Evolutionary conservation across 2,113 vertebrate genomes (phyloP).

Genomic region (Rhynchomys soricoides): DNA sequence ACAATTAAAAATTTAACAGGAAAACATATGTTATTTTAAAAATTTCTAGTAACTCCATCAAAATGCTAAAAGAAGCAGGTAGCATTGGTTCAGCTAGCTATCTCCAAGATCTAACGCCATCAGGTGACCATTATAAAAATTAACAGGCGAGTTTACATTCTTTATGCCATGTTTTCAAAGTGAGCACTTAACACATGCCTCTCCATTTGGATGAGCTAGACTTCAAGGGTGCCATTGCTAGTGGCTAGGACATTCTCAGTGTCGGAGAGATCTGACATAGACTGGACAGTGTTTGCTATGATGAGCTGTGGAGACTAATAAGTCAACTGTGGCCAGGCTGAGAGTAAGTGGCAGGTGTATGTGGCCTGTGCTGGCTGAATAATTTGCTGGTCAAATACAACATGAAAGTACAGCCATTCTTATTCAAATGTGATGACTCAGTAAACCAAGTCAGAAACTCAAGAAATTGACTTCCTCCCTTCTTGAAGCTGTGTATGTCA

Average conservation of each 20-base stretch:
- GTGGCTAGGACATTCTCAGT: background rate
- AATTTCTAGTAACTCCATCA: background rate
- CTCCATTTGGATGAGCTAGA: background rate
- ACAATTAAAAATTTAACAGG: background rate
- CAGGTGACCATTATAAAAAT: background rate
- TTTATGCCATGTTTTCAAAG: background rate
- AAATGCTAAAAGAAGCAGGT: background rate
- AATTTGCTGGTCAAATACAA: background rate
- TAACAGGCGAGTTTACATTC: background rate
- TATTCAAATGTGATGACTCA: background rate
- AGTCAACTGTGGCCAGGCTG: fast-evolving
- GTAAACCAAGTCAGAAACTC: background rate
- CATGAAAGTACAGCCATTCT: background rate
- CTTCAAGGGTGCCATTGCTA: background rate
- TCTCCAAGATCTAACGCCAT: background rate
- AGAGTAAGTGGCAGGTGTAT: background rate
- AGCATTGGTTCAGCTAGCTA: background rate
- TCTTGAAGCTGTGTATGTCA: background rate
- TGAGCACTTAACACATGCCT: background rate
- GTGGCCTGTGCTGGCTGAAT: background rate
- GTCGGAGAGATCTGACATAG: background rate
- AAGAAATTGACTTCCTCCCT: background rate
- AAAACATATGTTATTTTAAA: background rate
- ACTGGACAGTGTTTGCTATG: background rate
- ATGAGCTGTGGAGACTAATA: background rate